Conservation (phyloP, 2,113 vertebrate species). For the Rhynchomys soricoides region DNA sequence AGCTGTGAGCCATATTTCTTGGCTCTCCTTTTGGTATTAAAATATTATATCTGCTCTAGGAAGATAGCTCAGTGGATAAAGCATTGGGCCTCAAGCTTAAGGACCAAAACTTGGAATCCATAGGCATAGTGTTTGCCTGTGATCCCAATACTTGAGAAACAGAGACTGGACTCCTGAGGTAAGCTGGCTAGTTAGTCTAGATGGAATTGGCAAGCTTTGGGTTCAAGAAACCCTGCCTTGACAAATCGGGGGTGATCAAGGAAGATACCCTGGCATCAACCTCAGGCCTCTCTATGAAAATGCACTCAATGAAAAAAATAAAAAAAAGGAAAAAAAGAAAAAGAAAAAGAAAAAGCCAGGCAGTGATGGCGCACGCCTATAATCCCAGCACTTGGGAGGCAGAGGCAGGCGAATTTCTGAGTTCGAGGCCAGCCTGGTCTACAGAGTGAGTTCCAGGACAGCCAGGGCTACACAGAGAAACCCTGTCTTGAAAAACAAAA, state of each 20-base stretch:
- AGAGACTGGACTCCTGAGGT: not conserved
- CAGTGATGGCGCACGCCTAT: no score
- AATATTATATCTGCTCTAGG: not conserved
- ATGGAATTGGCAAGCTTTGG: not conserved
- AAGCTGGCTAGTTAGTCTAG: not conserved
- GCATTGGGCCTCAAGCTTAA: not conserved
- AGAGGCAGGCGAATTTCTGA: no score
- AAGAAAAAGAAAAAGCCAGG: no score
- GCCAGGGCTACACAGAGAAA: no score
- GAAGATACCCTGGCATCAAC: not conserved
- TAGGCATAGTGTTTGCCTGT: not conserved
- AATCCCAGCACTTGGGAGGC: no score
- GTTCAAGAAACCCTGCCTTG: not conserved
- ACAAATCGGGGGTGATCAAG: not conserved
- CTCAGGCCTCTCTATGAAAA: not conserved
- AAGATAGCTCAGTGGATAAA: not conserved
- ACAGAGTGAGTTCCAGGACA: no score
- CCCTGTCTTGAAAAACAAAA: no score
- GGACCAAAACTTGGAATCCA: not conserved
- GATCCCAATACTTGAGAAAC: not conserved
- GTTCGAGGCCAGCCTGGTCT: no score
- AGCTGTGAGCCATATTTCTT: not conserved
- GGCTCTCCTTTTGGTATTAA: not conserved
- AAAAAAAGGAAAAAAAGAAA: no score
- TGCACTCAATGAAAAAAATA: not conserved